Conservation (phyloP, 2,113 vertebrate genomes). For the Calidris pygmaea region DNA sequence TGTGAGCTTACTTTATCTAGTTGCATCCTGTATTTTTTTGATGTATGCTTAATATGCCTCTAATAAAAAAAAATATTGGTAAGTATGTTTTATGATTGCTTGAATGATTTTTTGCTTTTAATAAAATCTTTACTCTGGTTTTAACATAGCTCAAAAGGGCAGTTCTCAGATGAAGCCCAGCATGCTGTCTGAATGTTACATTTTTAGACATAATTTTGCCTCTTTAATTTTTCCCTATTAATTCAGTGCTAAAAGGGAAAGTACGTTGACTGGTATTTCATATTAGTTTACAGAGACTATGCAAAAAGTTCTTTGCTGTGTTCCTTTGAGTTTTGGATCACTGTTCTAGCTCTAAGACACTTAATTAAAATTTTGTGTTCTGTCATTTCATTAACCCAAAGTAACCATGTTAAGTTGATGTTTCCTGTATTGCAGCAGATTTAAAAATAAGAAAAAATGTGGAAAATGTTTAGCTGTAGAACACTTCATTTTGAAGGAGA, state of each 20-base stretch:
- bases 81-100: not conserved
- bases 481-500: conserved; percentile 32
- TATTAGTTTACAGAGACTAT: not conserved
- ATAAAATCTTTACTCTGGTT: not conserved
- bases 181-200: not conserved
- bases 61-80: not conserved
- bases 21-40: not conserved
- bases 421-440: not conserved
- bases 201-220: not conserved
- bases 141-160: not conserved
- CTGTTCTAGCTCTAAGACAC: not conserved
- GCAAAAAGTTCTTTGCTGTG: not conserved
- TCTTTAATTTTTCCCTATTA: not conserved
- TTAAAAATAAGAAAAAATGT: not conserved
- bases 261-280: not conserved
- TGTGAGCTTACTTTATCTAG: not conserved
- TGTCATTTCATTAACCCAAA: conserved; percentile 29
- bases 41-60: not conserved
- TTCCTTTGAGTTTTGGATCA: not conserved
- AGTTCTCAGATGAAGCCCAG: not conserved
- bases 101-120: not conserved
- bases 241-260: not conserved
- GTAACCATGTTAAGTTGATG: not conserved
- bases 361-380: conserved; percentile 18
- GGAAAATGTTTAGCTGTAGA: conserved; percentile 17